Evolutionary conservation across 2,113 vertebrate genomes (phyloP).

Genomic region (Eulemur rufifrons): DNA sequence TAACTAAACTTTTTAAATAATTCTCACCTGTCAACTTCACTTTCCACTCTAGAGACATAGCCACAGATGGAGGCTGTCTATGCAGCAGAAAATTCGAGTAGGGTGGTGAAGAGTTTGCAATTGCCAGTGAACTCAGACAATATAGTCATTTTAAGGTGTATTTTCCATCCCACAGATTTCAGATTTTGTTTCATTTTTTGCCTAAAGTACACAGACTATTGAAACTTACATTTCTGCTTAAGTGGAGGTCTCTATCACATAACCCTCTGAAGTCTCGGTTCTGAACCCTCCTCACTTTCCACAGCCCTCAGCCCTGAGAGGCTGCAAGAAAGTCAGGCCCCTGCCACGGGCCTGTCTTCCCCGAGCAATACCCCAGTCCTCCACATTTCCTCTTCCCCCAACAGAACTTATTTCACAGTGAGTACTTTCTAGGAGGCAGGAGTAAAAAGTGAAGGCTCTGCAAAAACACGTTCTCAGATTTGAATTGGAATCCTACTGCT

Average conservation of each 20-base stretch:
- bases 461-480: background rate
- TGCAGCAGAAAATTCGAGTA: background rate
- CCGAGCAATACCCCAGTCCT: background rate
- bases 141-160: background rate
- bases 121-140: background rate
- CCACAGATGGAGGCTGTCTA: background rate
- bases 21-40: background rate
- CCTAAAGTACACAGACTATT: background rate
- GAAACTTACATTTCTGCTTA: background rate
- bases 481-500: background rate
- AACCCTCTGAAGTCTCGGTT: background rate
- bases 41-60: background rate
- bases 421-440: background rate
- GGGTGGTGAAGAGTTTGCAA: background rate
- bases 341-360: background rate
- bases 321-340: background rate
- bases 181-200: background rate
- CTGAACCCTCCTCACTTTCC: background rate
- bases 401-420: background rate
- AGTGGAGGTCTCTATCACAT: background rate
- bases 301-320: background rate
- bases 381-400: background rate
- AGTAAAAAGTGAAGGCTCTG: background rate
- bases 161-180: background rate
- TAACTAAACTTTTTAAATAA: conserved; percentile 43